phyloP scores from a whole-genome alignment of 1,140 invertebrate species.

The Polyergus mexicanus region DNA sequence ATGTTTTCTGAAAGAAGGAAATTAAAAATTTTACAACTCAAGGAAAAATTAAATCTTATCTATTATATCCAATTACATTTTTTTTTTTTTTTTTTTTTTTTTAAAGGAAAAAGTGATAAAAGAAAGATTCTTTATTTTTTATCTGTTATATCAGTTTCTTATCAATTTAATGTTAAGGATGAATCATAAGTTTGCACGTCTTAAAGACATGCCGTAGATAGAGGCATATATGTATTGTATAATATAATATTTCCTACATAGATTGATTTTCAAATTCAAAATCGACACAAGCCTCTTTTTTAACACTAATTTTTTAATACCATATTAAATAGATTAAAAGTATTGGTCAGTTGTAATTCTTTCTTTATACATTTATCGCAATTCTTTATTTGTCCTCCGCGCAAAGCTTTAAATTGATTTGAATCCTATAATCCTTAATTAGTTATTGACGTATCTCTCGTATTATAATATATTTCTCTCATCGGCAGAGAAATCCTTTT shows the following conservation, averaged over 20 bases:
- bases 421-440: conserved; percentile 33
- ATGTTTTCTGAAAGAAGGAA: conserved; percentile 76
- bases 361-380: conserved; percentile 2
- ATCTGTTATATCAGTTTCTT: not conserved
- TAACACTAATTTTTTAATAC: not conserved
- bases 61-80: not conserved
- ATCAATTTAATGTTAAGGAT: not conserved
- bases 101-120: not conserved
- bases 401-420: not conserved
- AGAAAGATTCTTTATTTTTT: not conserved
- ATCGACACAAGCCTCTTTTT: not conserved
- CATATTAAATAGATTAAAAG: not conserved
- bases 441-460: conserved; percentile 11
- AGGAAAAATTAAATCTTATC: not conserved
- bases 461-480: not conserved
- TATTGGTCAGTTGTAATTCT: not conserved
- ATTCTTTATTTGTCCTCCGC: not conserved
- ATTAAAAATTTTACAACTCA: not conserved
- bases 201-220: not conserved
- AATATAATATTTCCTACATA: not conserved
- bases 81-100: not conserved
- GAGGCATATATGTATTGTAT: too few species aligned
- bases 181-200: not conserved
- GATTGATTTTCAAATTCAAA: not conserved
- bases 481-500: conserved; percentile 20